phyloP scores from a whole-genome alignment of 2,113 vertebrate genomes.

The Anhinga anhinga region DNA sequence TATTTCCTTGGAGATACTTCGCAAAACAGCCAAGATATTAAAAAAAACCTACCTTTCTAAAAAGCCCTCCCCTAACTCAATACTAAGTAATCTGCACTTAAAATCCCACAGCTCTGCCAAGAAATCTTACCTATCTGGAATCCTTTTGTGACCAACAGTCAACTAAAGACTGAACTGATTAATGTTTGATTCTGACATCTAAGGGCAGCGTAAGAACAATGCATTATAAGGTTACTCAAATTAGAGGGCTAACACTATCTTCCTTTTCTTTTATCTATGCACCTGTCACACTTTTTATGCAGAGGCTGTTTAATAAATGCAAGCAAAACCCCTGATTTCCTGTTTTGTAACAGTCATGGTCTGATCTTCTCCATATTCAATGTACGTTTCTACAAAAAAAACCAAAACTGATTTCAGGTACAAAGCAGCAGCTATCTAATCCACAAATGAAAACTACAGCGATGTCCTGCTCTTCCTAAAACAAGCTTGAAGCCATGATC shows the following conservation, averaged over 20 bases:
- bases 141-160: not conserved
- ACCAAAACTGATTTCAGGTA: not conserved
- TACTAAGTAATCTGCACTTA: not conserved
- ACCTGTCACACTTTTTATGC: not conserved
- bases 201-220: not conserved
- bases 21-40: not conserved
- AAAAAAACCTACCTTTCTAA: not conserved
- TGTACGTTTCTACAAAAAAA: not conserved
- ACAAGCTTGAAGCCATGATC: slow-evolving; percentile 44
- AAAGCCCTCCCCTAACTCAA: not conserved
- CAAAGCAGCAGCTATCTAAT: slow-evolving; percentile 12
- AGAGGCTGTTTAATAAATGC: not conserved
- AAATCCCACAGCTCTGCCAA: not conserved
- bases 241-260: not conserved
- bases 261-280: not conserved
- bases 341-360: not conserved
- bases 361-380: not conserved
- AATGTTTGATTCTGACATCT: not conserved
- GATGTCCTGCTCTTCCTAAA: slow-evolving; percentile 26
- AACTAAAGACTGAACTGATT: not conserved
- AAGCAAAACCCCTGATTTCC: not conserved
- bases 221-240: not conserved
- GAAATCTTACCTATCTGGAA: not conserved
- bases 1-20: not conserved
- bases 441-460: slow-evolving; percentile 8